Evolutionary conservation across 2,888 invertebrate species (phyloP).

Genomic region (Spisula solida): DNA sequence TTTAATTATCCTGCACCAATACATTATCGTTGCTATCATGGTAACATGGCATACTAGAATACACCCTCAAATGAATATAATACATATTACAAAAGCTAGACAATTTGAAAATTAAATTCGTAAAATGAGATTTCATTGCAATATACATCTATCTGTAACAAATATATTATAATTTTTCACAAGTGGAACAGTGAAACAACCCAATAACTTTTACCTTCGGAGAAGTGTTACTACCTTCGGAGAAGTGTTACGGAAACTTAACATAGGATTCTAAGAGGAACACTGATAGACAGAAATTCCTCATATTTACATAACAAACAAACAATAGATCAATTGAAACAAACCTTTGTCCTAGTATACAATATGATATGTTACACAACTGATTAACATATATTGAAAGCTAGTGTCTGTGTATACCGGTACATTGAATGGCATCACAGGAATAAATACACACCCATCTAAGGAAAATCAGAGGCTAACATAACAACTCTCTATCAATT

Average conservation of each 20-base stretch:
- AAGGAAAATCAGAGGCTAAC: background rate
- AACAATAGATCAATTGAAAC: background rate
- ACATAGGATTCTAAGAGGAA: background rate
- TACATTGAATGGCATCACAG: background rate
- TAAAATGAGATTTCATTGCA: background rate
- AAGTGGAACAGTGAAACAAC: background rate
- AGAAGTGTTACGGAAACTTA: background rate
- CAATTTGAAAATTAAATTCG: no score
- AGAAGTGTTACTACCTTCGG: background rate
- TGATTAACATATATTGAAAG: background rate
- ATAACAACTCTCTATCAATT: background rate
- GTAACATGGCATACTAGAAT: background rate
- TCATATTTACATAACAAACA: background rate
- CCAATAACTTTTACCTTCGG: background rate
- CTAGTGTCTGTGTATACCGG: background rate
- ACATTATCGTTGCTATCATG: slow-evolving; percentile 1
- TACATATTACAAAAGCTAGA: no score
- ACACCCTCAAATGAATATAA: background rate
- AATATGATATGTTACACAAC: background rate
- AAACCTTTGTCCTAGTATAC: background rate
- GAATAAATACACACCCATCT: background rate
- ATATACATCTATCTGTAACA: background rate
- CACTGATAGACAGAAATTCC: slow-evolving; percentile 1
- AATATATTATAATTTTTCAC: background rate
- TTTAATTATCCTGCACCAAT: background rate